Percentiles rank a stretch among this genome's conserved stretches.
Conservation (phyloP, 2,113 vertebrate genomes). For the Trinectes maculatus region DNA sequence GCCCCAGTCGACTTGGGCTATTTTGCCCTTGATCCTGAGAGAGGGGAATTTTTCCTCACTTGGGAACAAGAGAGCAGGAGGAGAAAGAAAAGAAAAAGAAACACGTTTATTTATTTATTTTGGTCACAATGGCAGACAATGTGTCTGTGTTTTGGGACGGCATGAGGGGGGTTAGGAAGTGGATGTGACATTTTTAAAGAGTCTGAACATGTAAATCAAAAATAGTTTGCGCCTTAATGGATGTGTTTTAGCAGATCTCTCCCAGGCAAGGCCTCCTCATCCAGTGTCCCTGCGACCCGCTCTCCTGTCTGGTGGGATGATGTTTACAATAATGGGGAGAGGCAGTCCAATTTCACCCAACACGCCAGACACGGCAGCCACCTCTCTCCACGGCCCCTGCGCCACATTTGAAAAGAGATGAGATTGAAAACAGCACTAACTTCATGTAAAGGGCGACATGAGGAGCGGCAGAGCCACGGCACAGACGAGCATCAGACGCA, state of each 20-base stretch:
- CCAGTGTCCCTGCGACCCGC: conserved; percentile 71
- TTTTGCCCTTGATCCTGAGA: conserved; percentile 74
- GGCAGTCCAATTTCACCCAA: conserved; percentile 87
- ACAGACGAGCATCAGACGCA: conserved; percentile 75
- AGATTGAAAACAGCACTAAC: conserved; percentile 84
- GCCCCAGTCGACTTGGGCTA: conserved; percentile 79
- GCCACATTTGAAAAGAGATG: conserved; percentile 83
- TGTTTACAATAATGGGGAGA: conserved; percentile 87
- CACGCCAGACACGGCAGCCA: conserved; percentile 77
- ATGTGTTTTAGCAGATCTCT: conserved; percentile 83
- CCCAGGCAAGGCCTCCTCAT: conserved; percentile 69
- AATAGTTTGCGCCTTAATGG: conserved; percentile 84
- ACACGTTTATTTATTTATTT: conserved; percentile 27
- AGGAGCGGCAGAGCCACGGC: conserved; percentile 54
- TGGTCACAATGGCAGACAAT: conserved; percentile 5
- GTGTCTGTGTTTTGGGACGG: conserved; percentile 13
- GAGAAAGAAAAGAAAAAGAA: conserved; percentile 41
- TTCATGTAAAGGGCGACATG: conserved; percentile 72
- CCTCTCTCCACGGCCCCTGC: conserved; percentile 72
- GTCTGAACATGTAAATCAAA: conserved; percentile 87
- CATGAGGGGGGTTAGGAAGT: conserved; percentile 29
- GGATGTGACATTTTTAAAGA: conserved; percentile 83
- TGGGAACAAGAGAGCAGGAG: conserved; percentile 26
- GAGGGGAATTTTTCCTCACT: conserved; percentile 67
- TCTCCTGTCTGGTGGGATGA: conserved; percentile 81